Base-by-base conservation (phyloP, 2,113 vertebrate genomes). In the Setophaga coronata region DNA sequence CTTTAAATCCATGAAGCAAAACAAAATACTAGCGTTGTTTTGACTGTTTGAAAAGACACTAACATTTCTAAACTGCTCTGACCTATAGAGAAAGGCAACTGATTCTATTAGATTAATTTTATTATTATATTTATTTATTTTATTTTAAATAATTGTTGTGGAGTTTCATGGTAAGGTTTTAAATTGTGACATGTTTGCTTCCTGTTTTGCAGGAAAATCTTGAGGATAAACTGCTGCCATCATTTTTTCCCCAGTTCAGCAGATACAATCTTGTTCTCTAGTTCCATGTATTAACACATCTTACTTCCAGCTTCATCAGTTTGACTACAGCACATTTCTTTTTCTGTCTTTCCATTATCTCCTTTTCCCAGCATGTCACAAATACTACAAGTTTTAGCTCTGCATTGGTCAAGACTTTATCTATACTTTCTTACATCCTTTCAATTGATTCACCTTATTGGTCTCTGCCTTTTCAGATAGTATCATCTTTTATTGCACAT, bases 211-310 rank as follows among this genome's bases (percentile, higher is more conserved):
- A 43, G 24, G 18, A 82, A 33, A 45, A 61, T 48, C 25, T 61
- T 18, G 7, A 15, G 67, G 48, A 65, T 18, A 79, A 79, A 33
- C 3, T 90, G 33, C 48, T 91, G 61, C 36, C 57, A 64, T 69
- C 0, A 0, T 13, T 77, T 67, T 74, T 45, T 12, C 25, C 24
- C 23, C 12, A 26, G 26, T 69, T 85, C n/a, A 79, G 20, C 28
- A 93, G 58, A 73, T 26, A 58, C 6, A 72, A 18, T 48, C 28
- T 65, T 56, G 17, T 43, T 82, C 47, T 67, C 51, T 64, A 25
- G 76, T 56, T 79, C 42, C 20, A n/a, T 21, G 6, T 67, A 40
- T 54, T 67, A 84, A 64, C 15, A 58, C 11, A 9, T 36, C 8
- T 28, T 85, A 69, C 16, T 81, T 79, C 40, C 50, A 69, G 28